These are phyloP conservation scores for Heliothis peltigera DNA, from an alignment of 2,888 invertebrate genomes.

Conservation along the genomic window DNA sequence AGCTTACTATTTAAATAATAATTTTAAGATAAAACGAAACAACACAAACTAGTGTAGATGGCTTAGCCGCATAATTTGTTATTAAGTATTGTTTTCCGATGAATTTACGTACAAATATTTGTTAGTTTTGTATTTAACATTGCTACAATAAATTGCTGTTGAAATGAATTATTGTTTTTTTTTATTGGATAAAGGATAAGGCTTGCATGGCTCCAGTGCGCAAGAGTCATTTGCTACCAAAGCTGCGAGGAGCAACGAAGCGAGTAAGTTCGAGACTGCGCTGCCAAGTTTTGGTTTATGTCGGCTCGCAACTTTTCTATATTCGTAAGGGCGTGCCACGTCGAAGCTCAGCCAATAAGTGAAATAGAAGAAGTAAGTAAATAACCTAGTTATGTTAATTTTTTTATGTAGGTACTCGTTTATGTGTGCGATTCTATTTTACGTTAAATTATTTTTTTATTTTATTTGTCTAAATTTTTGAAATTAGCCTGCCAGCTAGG, in stretches of 20 bases:
- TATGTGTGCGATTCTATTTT: too few relatives aligned
- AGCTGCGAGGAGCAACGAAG: neutral
- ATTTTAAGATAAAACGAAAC: slow-evolving; percentile 37
- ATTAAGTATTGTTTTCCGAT: slow-evolving; percentile 24
- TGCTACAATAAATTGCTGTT: slow-evolving; percentile 50
- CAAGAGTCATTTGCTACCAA: slow-evolving; percentile 6
- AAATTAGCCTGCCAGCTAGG: too few relatives aligned
- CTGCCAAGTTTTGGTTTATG: slow-evolving; percentile 14
- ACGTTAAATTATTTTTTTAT: too few relatives aligned
- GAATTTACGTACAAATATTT: slow-evolving; percentile 45
- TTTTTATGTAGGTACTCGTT: neutral
- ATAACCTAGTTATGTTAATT: neutral
- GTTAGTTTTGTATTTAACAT: slow-evolving; percentile 32
- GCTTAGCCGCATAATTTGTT: slow-evolving; percentile 23
- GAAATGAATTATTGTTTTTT: slow-evolving; percentile 15
- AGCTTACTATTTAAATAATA: slow-evolving; percentile 30
- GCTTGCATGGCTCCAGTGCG: slow-evolving; percentile 8
- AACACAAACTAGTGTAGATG: slow-evolving; percentile 44
- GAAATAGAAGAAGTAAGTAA: neutral
- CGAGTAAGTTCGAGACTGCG: neutral
- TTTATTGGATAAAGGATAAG: slow-evolving; percentile 30
- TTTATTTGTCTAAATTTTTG: too few relatives aligned
- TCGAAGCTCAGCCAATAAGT: neutral
- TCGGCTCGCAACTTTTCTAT: slow-evolving; percentile 9
- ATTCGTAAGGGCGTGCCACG: neutral